Conservation (phyloP, 2,888 invertebrate species). For the Troglohyphantes excavatus region DNA sequence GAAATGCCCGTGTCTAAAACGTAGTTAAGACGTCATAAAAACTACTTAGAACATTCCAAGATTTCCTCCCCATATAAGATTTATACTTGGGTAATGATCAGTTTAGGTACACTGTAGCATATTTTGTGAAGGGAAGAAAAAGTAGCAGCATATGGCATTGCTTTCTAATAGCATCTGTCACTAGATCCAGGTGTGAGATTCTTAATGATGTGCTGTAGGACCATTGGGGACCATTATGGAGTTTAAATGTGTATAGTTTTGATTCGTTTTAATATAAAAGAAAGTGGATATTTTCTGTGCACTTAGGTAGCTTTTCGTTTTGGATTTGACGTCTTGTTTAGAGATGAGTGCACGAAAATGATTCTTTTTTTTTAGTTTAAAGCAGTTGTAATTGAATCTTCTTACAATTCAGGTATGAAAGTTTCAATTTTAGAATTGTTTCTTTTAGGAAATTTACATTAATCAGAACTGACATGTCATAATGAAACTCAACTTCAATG, state of each 20-base stretch:
- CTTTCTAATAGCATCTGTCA: slow-evolving; percentile 53
- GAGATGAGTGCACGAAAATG: slow-evolving; percentile 14
- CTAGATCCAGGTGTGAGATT: slow-evolving; percentile 8
- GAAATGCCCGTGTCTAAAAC: not conserved
- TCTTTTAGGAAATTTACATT: no score
- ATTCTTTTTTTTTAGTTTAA: not conserved
- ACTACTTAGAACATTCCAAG: slow-evolving; percentile 4
- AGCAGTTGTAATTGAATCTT: not conserved
- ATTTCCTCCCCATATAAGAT: not conserved
- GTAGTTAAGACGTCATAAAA: slow-evolving; percentile 36
- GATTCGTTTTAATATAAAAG: slow-evolving; percentile 36
- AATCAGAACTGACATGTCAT: no score
- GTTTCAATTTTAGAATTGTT: no score
- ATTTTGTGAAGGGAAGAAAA: slow-evolving; percentile 2
- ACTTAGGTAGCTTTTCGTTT: not conserved
- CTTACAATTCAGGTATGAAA: not conserved
- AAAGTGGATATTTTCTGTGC: not conserved
- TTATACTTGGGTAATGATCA: slow-evolving; percentile 25
- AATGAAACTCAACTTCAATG: no score
- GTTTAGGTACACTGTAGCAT: slow-evolving; percentile 4
- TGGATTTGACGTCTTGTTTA: slow-evolving; percentile 22
- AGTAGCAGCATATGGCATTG: not conserved
- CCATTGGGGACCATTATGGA: slow-evolving; percentile 42
- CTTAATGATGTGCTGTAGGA: slow-evolving; percentile 26
- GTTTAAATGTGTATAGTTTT: slow-evolving; percentile 32